Percentiles rank a stretch among this genome's conserved stretches.
Evolutionary conservation across 2,888 invertebrate species (phyloP).

Genomic region (Phlogophora meticulosa): DNA sequence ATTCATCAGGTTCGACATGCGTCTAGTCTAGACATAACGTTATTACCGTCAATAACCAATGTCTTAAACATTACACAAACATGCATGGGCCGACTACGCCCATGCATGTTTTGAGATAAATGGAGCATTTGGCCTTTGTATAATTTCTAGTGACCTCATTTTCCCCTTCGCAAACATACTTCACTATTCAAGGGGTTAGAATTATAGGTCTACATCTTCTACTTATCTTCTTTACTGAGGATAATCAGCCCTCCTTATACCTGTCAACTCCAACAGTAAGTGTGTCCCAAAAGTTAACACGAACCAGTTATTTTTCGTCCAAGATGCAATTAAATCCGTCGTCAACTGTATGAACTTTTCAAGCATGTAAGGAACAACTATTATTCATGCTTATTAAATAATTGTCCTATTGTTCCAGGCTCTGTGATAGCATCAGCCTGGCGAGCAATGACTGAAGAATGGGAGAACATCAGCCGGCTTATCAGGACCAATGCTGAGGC

Average conservation of each 20-base stretch:
- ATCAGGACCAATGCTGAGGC: slow-evolving; percentile 96
- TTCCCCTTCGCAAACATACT: not conserved
- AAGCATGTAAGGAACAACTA: too few species aligned
- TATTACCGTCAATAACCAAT: slow-evolving; percentile 4
- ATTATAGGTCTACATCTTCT: not conserved
- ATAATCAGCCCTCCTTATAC: not conserved
- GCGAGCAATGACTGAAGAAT: slow-evolving; percentile 97
- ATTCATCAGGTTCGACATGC: slow-evolving; percentile 27
- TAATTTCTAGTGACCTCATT: slow-evolving; percentile 34
- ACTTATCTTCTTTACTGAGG: not conserved
- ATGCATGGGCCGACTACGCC: slow-evolving; percentile 14
- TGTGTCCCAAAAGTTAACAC: not conserved
- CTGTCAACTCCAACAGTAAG: not conserved
- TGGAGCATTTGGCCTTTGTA: slow-evolving; percentile 25
- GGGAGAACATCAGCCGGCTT: slow-evolving; percentile 96
- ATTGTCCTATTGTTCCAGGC: slow-evolving; percentile 77
- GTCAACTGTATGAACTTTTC: too few species aligned
- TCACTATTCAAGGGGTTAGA: slow-evolving; percentile 12
- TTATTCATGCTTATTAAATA: too few species aligned
- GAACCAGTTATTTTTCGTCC: not conserved
- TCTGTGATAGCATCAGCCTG: slow-evolving; percentile 94
- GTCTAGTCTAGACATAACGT: slow-evolving; percentile 32
- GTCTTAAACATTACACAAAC: slow-evolving; percentile 34
- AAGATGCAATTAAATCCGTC: not conserved
- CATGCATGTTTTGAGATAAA: slow-evolving; percentile 9